Conservation (phyloP, 2,888 invertebrate genomes). For the Heliconius ismenius region DNA sequence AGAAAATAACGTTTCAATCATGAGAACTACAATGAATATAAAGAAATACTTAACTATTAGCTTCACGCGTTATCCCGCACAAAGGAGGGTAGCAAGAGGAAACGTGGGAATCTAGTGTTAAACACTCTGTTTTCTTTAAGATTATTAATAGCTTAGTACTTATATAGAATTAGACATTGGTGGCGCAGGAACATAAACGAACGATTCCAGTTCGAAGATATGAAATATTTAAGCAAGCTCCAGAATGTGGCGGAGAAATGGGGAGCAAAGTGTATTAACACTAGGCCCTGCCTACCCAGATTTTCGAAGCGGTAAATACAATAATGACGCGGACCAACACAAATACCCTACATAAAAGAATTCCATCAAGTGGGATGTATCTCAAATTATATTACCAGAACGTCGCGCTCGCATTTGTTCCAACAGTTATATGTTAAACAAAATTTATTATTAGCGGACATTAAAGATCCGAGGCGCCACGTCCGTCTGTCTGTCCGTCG, state of each 20-base stretch:
- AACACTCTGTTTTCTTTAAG: too few relatives aligned
- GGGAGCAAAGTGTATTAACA: too few relatives aligned
- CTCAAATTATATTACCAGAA: slow-evolving; percentile 44
- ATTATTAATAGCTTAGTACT: too few relatives aligned
- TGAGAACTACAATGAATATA: neutral
- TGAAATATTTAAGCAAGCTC: too few relatives aligned
- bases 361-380: slow-evolving; percentile 46
- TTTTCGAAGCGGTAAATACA: neutral
- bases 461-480: slow-evolving; percentile 54
- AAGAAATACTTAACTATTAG: neutral
- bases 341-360: slow-evolving; percentile 37
- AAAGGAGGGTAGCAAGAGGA: too few relatives aligned
- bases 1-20: neutral
- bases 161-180: too few relatives aligned
- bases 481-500: slow-evolving; percentile 48
- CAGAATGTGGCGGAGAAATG: too few relatives aligned
- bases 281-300: neutral
- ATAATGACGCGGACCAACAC: slow-evolving; percentile 18
- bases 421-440: slow-evolving; percentile 55
- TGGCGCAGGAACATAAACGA: too few relatives aligned
- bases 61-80: too few relatives aligned
- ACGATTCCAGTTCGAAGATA: too few relatives aligned
- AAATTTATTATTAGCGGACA: slow-evolving; percentile 56
- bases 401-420: slow-evolving; percentile 51
- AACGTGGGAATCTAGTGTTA: too few relatives aligned